Evolutionary conservation across 2,888 invertebrate genomes (phyloP), one percentile per base, ranked within the genome.

Genomic region (Keiferia lycopersicella): DNA sequence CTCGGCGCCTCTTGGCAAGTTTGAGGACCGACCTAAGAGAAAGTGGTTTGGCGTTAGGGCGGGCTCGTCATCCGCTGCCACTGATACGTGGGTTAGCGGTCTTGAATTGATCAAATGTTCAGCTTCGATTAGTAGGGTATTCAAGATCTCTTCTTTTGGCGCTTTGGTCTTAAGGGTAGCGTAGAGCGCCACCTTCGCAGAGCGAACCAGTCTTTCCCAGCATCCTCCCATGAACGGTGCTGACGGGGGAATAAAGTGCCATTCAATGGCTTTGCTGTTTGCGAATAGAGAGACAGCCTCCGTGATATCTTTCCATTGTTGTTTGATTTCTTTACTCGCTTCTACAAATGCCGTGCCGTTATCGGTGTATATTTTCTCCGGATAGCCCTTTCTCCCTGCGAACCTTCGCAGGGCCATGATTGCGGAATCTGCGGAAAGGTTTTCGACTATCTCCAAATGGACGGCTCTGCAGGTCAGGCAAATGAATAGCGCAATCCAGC

Each of bases 351-450:
- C 41, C 0, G 62, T 56, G 1, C 56, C 62, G 14, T 62, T 62
- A n/a, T 62, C 62, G 0, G 22, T 16, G 8, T n/a, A 56, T 10
- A 62, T 39, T n/a, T 10, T 22, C 0, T 0, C 11, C 4, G 65
- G 63, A 16, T 59, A 60, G 0, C 63, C 67, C 10, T 62, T 45
- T 12, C 67, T 26, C 0, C 58, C 64, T 3, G 58, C 58, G 30
- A 67, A 48, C 0, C 65, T 20, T 12, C 67, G 7, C 6, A 67
- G 50, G 2, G 62, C 65, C n/a, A 39, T 20, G 10, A 65, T 57
- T 0, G 65, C 64, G 1, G 67, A 59, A 45, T 65, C 65, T 0
- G 67, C 38, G 18, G n/a, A 38, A 11, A 65, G 60, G 14, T 11
- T 16, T 4, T 12, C 14, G 2, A 56, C 62, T 4, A 62, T 26